Evolutionary conservation across 2,888 invertebrate species (phyloP), one percentile per base, ranked within the genome.

Genomic region (Oscheius sp.): DNA sequence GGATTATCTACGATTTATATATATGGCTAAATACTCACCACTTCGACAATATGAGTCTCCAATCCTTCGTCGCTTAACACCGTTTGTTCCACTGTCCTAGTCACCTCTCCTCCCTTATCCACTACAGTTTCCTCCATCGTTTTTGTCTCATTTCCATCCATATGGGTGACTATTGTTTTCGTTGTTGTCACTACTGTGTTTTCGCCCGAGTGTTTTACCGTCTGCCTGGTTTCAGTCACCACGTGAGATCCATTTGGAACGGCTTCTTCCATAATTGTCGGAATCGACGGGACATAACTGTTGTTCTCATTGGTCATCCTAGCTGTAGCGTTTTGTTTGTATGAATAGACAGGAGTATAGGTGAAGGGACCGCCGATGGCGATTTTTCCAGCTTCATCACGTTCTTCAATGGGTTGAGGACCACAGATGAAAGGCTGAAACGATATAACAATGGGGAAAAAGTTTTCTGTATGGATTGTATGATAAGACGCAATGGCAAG

Each of bases 271-370:
- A 54, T 30, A 44, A 65, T 65, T 28, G 65, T 65, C n/a, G 65
- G 65, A n/a, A 65, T 45, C 5, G 41, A 6, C 5, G 12, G 20
- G 14, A 41, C 12, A 20, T 50, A 36, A 65, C 65, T 14, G 9
- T 54, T 45, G 28, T 22, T 6, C 20, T 65, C 65, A 33, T 38
- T 24, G 22, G 20, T 56, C 5, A 24, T 17, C 17, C 56, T 51
- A 6, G 54, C 38, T 1, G 56, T 41, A 38, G 47, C 38, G n/a
- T 64, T 28, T 20, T 68, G 62, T 36, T 57, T 63, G 62, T 75
- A 73, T 1, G 77, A 77, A 41, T 79, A 79, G 24, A 76, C 70
- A 44, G 79, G 79, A 1, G 77, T 79, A 68, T 77, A 79, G 24
- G 71, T 62, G 64, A 76, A 79, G 32, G 79, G 79, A 12, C 79